phyloP scores from a whole-genome alignment of 2,797 vertebrate species.

The Dromococcyx pavoninus region DNA sequence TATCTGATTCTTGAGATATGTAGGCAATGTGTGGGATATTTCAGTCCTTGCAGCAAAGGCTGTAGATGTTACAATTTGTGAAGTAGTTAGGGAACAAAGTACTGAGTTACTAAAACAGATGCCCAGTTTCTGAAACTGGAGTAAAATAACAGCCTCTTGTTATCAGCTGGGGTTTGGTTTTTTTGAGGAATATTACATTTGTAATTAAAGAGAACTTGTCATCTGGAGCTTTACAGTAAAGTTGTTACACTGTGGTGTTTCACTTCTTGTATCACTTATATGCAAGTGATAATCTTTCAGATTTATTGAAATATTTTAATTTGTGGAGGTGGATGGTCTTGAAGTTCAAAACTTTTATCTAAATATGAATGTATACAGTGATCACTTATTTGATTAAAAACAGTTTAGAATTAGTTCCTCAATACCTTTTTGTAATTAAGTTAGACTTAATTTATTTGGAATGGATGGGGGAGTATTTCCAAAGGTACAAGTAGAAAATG shows the following conservation, averaged over 20 bases:
- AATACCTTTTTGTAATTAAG: not conserved
- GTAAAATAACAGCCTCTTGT: not conserved
- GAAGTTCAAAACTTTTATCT: not conserved
- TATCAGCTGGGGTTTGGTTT: not conserved
- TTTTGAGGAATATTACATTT: not conserved
- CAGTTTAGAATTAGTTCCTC: not conserved
- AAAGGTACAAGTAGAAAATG: not conserved
- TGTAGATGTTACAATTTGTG: not conserved
- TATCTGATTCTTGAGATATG: not conserved
- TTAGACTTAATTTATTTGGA: not conserved
- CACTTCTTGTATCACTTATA: not conserved
- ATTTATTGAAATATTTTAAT: not conserved
- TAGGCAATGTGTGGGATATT: not conserved
- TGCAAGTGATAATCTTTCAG: not conserved
- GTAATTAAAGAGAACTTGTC: not conserved
- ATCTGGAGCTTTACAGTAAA: not conserved
- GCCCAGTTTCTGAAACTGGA: not conserved
- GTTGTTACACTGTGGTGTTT: accelerated
- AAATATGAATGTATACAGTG: not conserved
- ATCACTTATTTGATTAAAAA: not conserved
- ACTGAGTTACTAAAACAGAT: not conserved
- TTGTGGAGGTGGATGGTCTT: not conserved
- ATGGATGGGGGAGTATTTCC: not conserved
- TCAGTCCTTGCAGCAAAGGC: not conserved
- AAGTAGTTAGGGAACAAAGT: not conserved